These are phyloP conservation scores for Apostichopus japonicus DNA, from an alignment of 35 echinoderm and acorn worm genomes.

Conservation along the genomic window DNA sequence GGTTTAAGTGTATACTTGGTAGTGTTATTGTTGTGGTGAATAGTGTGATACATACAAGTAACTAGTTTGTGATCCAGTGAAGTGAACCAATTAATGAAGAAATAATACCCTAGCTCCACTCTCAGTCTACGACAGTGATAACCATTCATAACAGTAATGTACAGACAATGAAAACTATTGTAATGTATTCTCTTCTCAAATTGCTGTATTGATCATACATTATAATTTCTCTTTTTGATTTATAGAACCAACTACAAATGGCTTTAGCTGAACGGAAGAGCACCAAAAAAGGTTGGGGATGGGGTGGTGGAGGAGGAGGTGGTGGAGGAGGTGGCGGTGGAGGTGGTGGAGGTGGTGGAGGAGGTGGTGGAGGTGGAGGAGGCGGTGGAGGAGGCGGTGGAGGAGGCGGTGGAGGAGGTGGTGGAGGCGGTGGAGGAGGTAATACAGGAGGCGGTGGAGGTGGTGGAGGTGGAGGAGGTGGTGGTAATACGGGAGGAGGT, in stretches of 20 bases:
- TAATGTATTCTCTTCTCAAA: too few relatives aligned
- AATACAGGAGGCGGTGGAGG: not conserved
- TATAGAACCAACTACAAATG: not conserved
- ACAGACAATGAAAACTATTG: too few relatives aligned
- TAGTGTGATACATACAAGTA: too few relatives aligned
- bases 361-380: not conserved
- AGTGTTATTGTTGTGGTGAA: too few relatives aligned
- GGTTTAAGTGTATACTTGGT: too few relatives aligned
- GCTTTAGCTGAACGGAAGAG: not conserved
- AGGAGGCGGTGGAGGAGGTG: not conserved
- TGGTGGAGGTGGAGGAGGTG: not conserved
- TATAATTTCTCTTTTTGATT: not conserved
- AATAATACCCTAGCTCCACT: too few relatives aligned
- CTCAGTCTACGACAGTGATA: too few relatives aligned
- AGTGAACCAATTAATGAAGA: too few relatives aligned
- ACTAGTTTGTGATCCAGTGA: too few relatives aligned
- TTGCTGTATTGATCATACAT: too few relatives aligned
- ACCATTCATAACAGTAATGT: too few relatives aligned
- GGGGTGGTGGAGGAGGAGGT: constrained; percentile 2
- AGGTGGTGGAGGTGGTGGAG: not conserved
- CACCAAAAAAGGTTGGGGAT: constrained; percentile 6
- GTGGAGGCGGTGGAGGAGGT: not conserved
- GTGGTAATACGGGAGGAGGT: not conserved
- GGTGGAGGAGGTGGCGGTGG: not conserved
- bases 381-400: not conserved